A percentile compares a stretch with the other conserved stretches of the same genome.
phyloP scores from a whole-genome alignment of 2,797 vertebrate species.

The Etheostoma nigrum region DNA sequence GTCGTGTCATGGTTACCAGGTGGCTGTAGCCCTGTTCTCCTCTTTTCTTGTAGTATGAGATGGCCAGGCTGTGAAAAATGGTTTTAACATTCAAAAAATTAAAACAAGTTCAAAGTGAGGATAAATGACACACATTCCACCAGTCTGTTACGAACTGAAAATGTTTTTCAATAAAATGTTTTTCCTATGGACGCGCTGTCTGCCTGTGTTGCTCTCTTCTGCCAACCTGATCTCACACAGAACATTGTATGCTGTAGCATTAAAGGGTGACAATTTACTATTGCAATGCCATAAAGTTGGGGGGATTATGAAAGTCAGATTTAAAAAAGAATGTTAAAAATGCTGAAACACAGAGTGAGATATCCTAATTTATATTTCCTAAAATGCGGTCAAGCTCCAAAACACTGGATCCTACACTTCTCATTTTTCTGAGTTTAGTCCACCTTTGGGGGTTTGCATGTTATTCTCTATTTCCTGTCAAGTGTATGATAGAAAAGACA shows the following conservation, averaged over 20 bases:
- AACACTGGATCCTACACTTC: background rate
- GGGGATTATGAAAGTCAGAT: background rate
- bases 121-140: slow-evolving; percentile 95
- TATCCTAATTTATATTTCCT: background rate
- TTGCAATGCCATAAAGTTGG: background rate
- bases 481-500: background rate
- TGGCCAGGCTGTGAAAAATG: slow-evolving; percentile 84
- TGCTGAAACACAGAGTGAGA: background rate
- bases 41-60: slow-evolving; percentile 87
- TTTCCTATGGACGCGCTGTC: slow-evolving; percentile 96
- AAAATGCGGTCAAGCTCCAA: background rate
- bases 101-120: slow-evolving; percentile 85
- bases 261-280: background rate
- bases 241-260: background rate
- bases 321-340: background rate
- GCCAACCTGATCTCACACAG: background rate
- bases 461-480: background rate
- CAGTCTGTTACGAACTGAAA: slow-evolving; percentile 98
- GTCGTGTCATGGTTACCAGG: slow-evolving; percentile 88
- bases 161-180: slow-evolving; percentile 99
- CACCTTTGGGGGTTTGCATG: background rate
- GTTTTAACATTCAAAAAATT: slow-evolving; percentile 73
- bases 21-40: slow-evolving; percentile 87
- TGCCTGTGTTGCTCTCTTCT: slow-evolving; percentile 46
- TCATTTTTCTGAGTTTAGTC: background rate